Conservation (phyloP, 1,140 invertebrate species). For the Spodoptera litura region DNA sequence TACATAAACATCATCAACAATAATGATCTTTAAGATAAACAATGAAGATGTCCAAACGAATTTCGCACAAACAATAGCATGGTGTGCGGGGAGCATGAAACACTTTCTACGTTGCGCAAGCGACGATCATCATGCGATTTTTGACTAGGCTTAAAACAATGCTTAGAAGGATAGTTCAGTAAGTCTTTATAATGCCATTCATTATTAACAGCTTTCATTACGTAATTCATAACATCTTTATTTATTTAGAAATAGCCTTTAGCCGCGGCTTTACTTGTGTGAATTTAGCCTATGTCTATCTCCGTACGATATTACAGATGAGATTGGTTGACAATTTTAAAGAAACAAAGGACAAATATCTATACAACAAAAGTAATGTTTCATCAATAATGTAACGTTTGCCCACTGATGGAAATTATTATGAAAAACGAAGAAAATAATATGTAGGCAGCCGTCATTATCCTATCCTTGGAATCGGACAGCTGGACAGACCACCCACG, state of each 20-base stretch:
- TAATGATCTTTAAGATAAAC: constrained; percentile 1
- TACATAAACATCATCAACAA: neutral
- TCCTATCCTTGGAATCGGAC: neutral
- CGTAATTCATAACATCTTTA: neutral
- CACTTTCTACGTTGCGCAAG: constrained; percentile 57
- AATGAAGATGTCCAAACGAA: constrained; percentile 15
- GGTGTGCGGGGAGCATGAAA: constrained; percentile 16
- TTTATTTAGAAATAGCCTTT: too few species aligned
- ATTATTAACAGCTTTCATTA: neutral
- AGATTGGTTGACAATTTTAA: too few species aligned
- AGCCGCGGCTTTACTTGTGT: too few species aligned
- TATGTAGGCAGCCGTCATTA: too few species aligned
- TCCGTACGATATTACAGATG: too few species aligned
- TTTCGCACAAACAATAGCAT: constrained; percentile 22
- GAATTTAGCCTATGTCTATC: too few species aligned
- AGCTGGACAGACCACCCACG: constrained; percentile 10
- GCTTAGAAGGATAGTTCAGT: neutral
- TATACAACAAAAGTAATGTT: too few species aligned
- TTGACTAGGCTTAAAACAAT: constrained; percentile 8
- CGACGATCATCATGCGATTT: constrained; percentile 23
- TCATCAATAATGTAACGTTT: too few species aligned
- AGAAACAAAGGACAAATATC: too few species aligned
- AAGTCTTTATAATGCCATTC: neutral
- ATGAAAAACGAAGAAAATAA: too few species aligned
- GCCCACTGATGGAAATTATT: too few species aligned